phyloP scores from a whole-genome alignment of 2,113 vertebrate species.

The Helogale parvula region DNA sequence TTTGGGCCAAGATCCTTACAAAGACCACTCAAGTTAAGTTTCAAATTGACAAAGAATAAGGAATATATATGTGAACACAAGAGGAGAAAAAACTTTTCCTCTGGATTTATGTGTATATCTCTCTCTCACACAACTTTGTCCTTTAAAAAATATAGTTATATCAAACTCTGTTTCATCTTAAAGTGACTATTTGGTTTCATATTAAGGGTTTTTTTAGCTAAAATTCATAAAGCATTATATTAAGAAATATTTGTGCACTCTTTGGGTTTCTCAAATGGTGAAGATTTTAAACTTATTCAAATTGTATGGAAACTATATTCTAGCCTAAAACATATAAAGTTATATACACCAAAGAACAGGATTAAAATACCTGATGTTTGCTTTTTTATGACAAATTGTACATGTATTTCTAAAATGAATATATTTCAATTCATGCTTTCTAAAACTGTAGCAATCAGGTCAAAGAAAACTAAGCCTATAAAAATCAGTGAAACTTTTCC shows the following conservation, averaged over 20 bases:
- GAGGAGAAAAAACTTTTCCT: not conserved
- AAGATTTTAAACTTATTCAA: conserved; percentile 25
- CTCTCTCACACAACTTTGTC: not conserved
- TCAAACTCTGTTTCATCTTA: not conserved
- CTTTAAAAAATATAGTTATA: not conserved
- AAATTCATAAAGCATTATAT: conserved; percentile 18
- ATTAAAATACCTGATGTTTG: not conserved
- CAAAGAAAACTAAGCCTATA: not conserved
- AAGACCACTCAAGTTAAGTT: not conserved
- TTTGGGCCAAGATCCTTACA: not conserved
- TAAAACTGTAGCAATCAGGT: not conserved
- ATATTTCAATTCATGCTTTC: not conserved
- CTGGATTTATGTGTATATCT: not conserved
- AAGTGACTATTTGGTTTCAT: not conserved
- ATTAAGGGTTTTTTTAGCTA: not conserved
- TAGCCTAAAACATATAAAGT: not conserved
- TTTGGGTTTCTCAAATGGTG: not conserved
- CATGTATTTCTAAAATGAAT: not conserved
- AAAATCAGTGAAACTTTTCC: not conserved
- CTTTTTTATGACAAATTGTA: not conserved
- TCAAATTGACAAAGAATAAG: not conserved
- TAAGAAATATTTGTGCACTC: not conserved
- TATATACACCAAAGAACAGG: not conserved
- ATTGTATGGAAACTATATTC: not conserved
- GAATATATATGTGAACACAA: not conserved